Base-by-base conservation (phyloP, 1,140 invertebrate genomes). In the Bombus pascuorum region DNA sequence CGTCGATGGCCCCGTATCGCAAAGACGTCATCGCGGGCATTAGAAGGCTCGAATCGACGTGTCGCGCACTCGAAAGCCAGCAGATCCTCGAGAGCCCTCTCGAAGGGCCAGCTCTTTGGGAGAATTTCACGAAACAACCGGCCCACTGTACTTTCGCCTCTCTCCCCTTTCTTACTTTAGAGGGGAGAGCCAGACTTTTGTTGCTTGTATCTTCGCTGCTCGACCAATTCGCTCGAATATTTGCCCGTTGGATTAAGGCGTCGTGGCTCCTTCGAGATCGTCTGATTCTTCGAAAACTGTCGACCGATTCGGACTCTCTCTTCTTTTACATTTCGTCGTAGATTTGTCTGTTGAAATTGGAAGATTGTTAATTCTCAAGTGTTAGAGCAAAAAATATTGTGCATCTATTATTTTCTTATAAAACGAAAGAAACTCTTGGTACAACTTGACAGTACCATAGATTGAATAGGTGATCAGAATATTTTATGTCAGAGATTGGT, bases 101-200 rank as follows among this genome's bases (percentile, higher is more conserved):
- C 81, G 68, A 83, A 82, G 88, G 84, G 62, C 53, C 74, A 73
- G 68, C 70, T 42, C 71, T 73, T 66, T 80, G 81, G 65, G 59
- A 89, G 81, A 86, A 90, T 85, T 90, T 90, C 83, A 85, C 83
- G 86, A 90, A 83, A 90, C 89, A 90, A 90, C 89, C 81, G 78
- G 37, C 77, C 85, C 85, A 87, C 78, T 90, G 89, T 90, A 73
- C 37, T 76, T 62, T 62, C 71, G 62, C 32, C 32, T 66, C 32
- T 18, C 44, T 42, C 66, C 57, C 34, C 44, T n/a, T 62, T 47
- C 39, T 28, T 15, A 32, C 59, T 39, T n/a, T n/a, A 4, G 3
- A n/a, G 65, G 32, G 70, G 32, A 53, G 80, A 44, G 25, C n/a
- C 25, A 32, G 37, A 70, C 47, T 84, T 71, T 82, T 59, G 72